Percentiles rank a stretch among this genome's conserved stretches.
Conservation (phyloP, 92 coral and sea anemone species). For the Blastomussa wellsi region DNA sequence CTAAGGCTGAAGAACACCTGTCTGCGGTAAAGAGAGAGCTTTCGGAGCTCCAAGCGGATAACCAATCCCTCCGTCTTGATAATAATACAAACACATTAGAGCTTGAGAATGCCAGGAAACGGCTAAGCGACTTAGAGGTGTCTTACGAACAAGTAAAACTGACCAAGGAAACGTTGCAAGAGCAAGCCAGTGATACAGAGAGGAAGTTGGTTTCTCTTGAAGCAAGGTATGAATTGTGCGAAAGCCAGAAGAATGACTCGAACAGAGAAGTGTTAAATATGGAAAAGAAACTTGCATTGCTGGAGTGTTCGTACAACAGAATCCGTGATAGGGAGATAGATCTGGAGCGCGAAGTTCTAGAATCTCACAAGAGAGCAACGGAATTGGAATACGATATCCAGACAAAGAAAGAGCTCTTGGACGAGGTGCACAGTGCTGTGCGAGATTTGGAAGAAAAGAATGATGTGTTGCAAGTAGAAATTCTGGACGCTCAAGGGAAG, state of each 20-base stretch:
- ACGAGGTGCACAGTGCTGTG: conserved; percentile 39
- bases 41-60: conserved; percentile 37
- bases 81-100: conserved; percentile 55
- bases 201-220: conserved; percentile 60
- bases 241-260: conserved; percentile 63
- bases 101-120: conserved; percentile 47
- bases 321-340: conserved; percentile 65
- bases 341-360: conserved; percentile 69
- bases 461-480: conserved; percentile 58
- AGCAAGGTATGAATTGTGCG: conserved; percentile 73
- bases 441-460: conserved; percentile 59
- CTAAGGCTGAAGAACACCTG: conserved; percentile 57
- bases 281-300: conserved; percentile 61
- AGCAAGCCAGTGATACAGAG: conserved; percentile 51
- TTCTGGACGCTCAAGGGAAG: conserved; percentile 64
- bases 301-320: conserved; percentile 64
- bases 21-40: conserved; percentile 40
- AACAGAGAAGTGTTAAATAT: conserved; percentile 65
- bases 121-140: conserved; percentile 50
- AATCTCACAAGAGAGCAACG: conserved; percentile 67
- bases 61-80: conserved; percentile 58
- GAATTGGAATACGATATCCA: conserved; percentile 69
- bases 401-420: conserved; percentile 54
- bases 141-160: conserved; percentile 34
- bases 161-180: conserved; percentile 53